Percentiles rank a stretch among this genome's conserved stretches.
Conservation (phyloP, 2,113 vertebrate species). For the Danionella cerebrum region DNA sequence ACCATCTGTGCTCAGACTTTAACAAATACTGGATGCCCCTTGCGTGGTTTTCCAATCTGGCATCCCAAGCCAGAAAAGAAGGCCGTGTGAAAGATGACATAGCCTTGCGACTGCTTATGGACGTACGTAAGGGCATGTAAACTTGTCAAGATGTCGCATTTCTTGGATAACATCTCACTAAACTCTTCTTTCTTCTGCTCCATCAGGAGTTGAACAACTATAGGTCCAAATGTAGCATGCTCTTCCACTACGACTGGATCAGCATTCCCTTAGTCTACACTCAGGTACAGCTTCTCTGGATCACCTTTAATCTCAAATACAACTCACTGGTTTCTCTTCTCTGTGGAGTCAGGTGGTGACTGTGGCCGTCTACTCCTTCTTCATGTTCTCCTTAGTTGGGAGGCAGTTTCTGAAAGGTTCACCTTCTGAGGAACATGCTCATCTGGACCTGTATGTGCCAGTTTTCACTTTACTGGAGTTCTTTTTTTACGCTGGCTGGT, state of each 20-base stretch:
- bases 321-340: not conserved
- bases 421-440: slow-evolving; percentile 44
- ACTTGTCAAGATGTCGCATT: not conserved
- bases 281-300: slow-evolving; percentile 59
- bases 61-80: slow-evolving; percentile 68
- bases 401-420: slow-evolving; percentile 74
- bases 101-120: slow-evolving; percentile 78
- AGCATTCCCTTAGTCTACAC: slow-evolving; percentile 87
- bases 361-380: slow-evolving; percentile 80
- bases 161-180: not conserved
- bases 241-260: slow-evolving; percentile 90
- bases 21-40: slow-evolving; percentile 92
- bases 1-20: slow-evolving; percentile 79
- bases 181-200: slow-evolving; percentile 13
- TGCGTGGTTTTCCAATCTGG: slow-evolving; percentile 84
- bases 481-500: slow-evolving; percentile 86
- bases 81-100: slow-evolving; percentile 73
- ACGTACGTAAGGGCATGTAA: slow-evolving; percentile 67
- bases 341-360: slow-evolving; percentile 73
- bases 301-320: not conserved
- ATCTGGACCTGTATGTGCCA: slow-evolving; percentile 76
- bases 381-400: slow-evolving; percentile 75
- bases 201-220: slow-evolving; percentile 83
- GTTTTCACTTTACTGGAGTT: slow-evolving; percentile 83
- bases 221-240: slow-evolving; percentile 76